Percentiles rank a stretch among this genome's conserved stretches.
These are phyloP conservation scores for Clarias batrachus DNA, from an alignment of 2,113 vertebrate species.

Conservation along the genomic window DNA sequence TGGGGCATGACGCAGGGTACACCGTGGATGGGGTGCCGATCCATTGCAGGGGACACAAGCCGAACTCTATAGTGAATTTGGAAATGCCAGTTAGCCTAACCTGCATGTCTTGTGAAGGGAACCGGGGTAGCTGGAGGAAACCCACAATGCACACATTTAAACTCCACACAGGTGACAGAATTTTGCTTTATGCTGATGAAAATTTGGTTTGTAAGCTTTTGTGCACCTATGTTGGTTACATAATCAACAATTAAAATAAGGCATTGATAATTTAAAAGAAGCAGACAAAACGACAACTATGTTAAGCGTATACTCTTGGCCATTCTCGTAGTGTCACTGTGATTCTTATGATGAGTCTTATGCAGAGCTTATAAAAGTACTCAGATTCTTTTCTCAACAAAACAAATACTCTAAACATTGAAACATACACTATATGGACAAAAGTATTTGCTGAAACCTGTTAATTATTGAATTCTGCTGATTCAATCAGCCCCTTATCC, in stretches of 20 bases:
- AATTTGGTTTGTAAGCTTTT: background rate
- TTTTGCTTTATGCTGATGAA: background rate
- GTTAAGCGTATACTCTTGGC: background rate
- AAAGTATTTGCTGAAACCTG: no score
- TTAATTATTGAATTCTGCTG: no score
- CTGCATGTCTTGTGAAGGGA: no score
- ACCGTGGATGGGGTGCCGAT: no score
- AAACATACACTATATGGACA: background rate
- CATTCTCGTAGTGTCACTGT: background rate
- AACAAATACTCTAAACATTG: background rate
- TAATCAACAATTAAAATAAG: background rate
- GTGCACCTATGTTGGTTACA: background rate
- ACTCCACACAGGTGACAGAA: background rate
- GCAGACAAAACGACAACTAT: background rate
- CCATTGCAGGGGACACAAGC: no score
- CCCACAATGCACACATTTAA: no score
- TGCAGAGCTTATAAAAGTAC: background rate
- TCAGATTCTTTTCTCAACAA: background rate
- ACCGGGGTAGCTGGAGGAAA: no score
- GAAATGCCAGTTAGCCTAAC: no score
- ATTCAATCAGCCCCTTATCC: no score
- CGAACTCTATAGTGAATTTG: no score
- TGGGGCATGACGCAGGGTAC: no score
- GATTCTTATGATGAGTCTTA: background rate
- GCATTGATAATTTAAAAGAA: background rate